Evolutionary conservation across 2,888 invertebrate species (phyloP).

Genomic region (Omphaloscelis lunosa): DNA sequence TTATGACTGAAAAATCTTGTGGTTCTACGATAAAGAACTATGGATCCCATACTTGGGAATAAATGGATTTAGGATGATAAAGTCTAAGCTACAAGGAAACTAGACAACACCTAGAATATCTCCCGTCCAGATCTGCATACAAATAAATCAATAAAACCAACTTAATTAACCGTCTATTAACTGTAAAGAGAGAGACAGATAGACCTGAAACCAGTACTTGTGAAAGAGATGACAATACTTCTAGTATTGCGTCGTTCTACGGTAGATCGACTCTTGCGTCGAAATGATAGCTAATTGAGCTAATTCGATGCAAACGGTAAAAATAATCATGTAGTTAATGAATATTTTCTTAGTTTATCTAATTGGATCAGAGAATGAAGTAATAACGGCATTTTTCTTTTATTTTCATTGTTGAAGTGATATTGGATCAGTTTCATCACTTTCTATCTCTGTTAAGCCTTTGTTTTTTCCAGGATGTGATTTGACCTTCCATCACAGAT

Average conservation of each 20-base stretch:
- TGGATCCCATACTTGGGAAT: too few relatives aligned
- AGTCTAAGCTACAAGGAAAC: background rate
- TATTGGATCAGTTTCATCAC: slow-evolving; percentile 27
- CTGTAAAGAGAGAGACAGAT: slow-evolving; percentile 20
- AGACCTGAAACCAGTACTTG: background rate
- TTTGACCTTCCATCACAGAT: background rate
- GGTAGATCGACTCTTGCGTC: slow-evolving; percentile 50
- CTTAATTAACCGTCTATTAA: slow-evolving; percentile 35
- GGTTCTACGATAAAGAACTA: too few relatives aligned
- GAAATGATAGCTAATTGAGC: slow-evolving; percentile 66
- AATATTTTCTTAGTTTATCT: slow-evolving; percentile 61
- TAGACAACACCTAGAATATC: slow-evolving; percentile 9
- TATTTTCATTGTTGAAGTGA: slow-evolving; percentile 41
- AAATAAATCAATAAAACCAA: slow-evolving; percentile 35
- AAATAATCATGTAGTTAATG: slow-evolving; percentile 69
- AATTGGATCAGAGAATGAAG: slow-evolving; percentile 33
- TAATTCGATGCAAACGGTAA: slow-evolving; percentile 80
- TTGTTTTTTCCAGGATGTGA: background rate
- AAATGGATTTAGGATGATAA: too few relatives aligned
- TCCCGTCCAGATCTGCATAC: slow-evolving; percentile 24
- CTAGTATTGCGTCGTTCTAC: slow-evolving; percentile 5
- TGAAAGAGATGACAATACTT: slow-evolving; percentile 14
- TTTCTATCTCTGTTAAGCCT: slow-evolving; percentile 8
- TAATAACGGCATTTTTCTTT: slow-evolving; percentile 50
- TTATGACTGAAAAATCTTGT: too few relatives aligned